Evolutionary conservation across 2,113 vertebrate species (phyloP).

Genomic region (Eulemur rufifrons): DNA sequence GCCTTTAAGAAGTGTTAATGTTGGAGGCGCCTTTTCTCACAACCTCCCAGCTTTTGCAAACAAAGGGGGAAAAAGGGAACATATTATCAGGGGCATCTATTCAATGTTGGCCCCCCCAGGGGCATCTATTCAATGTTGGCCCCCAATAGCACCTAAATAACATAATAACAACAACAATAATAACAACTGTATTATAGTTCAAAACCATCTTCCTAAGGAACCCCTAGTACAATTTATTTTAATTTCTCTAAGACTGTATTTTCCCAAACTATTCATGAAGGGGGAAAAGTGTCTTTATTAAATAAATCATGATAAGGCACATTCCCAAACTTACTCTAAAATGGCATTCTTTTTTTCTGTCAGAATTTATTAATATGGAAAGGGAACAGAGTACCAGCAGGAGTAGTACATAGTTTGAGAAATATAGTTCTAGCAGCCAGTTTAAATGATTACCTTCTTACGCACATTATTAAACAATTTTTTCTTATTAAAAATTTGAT

Average conservation of each 20-base stretch:
- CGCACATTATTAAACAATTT: not conserved
- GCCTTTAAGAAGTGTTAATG: constrained; percentile 61
- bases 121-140: not conserved
- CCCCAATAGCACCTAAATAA: not conserved
- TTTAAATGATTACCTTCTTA: not conserved
- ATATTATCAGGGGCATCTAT: not conserved
- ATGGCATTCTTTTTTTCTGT: not conserved
- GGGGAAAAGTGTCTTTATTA: not conserved
- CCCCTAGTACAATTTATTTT: not conserved
- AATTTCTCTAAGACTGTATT: not conserved
- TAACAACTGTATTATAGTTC: not conserved
- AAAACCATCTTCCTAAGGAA: not conserved
- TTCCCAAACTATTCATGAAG: not conserved
- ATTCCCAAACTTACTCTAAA: not conserved
- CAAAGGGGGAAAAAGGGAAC: constrained; percentile 48
- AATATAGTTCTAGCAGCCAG: not conserved
- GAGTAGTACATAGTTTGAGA: not conserved
- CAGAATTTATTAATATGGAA: not conserved
- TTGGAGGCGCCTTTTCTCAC: constrained; percentile 51
- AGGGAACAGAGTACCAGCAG: rapidly evolving
- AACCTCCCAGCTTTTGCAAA: constrained; percentile 52
- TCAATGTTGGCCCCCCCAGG: not conserved
- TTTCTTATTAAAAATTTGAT: not conserved
- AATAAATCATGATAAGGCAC: not conserved
- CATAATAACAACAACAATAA: no score